These are phyloP conservation scores for Folsomia manolachei DNA, from an alignment of 2,888 invertebrate genomes.

Conservation along the genomic window DNA sequence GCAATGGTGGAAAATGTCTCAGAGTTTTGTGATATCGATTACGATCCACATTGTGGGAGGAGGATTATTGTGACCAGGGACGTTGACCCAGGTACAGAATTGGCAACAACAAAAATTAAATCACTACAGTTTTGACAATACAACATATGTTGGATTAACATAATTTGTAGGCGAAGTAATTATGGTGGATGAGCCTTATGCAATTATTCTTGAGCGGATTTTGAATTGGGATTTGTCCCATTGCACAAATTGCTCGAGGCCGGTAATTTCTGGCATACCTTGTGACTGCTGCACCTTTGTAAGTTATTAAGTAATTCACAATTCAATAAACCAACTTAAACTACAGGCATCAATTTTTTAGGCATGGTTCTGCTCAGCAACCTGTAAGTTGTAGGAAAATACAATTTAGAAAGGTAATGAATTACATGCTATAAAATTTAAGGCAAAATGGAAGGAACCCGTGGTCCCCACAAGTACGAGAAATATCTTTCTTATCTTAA, in stretches of 20 bases:
- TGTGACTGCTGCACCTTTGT: constrained; percentile 45
- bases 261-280: constrained; percentile 43
- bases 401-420: too few relatives aligned
- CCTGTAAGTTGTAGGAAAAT: too few relatives aligned
- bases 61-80: constrained; percentile 31
- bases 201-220: constrained; percentile 36
- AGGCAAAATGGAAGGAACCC: constrained; percentile 20
- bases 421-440: too few relatives aligned
- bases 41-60: constrained; percentile 33
- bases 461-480: constrained; percentile 40
- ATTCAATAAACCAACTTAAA: too few relatives aligned
- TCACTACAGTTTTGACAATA: background rate
- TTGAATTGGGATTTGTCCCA: constrained; percentile 44
- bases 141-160: background rate
- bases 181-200: constrained; percentile 41
- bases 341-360: constrained; percentile 16
- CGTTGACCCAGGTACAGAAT: constrained; percentile 30
- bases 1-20: constrained; percentile 18
- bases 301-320: too few relatives aligned
- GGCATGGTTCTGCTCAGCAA: constrained; percentile 44
- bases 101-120: background rate
- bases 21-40: constrained; percentile 33
- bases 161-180: constrained; percentile 34
- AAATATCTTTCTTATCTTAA: constrained; percentile 40
- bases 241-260: constrained; percentile 41